Base-by-base conservation (phyloP, 2,888 invertebrate genomes). In the Hipparchia semele region DNA sequence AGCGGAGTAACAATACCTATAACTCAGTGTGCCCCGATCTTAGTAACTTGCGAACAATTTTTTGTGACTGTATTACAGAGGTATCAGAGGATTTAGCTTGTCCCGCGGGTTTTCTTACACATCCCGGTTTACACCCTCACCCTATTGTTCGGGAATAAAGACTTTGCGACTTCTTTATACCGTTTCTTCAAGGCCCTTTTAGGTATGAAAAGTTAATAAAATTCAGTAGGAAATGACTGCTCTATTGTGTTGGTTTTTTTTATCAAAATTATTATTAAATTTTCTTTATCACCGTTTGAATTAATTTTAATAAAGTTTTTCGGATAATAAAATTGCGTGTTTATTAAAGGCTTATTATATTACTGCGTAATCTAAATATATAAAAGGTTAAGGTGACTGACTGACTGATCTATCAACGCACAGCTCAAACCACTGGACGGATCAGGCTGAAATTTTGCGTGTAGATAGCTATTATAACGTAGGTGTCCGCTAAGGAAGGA, bases 121-220 rank as follows among this genome's bases (percentile, higher is more conserved):
- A 68, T 59, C 68, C 68, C 68, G 59, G 46, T 68, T 68, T 60
- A 68, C 68, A 59, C 59, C 59, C 68, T 12, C 23, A 12, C 23
- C 49, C 59, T 49, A 68, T 68, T 68, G 68, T 68, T 68, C 59
- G 2, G 6, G 59, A 49, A 68, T 68, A 68, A 68, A 59, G 68
- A 68, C 59, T 68, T 68, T 33, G 59, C 12, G 49, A 51, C 67
- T 23, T 13, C 59, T 65, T 71, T 69, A 72, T 67, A 54, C 70
- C 45, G 72, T 72, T 72, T 64, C 72, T 68, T 72, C 69, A 74
- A 59, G 66, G 61, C 49, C 49, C 61, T 70, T 39, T 53, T 53
- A 65, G 51, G 54, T 65, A 61, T 69, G 60, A 10, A 33, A 70
- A 72, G 72, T 74, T 72, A 72, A 70, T 74, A 72, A 74, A 74